Evolutionary conservation across 92 coral and sea anemone genomes (phyloP), one percentile per base, ranked within the genome.

Genomic region (Palythoa grandis): DNA sequence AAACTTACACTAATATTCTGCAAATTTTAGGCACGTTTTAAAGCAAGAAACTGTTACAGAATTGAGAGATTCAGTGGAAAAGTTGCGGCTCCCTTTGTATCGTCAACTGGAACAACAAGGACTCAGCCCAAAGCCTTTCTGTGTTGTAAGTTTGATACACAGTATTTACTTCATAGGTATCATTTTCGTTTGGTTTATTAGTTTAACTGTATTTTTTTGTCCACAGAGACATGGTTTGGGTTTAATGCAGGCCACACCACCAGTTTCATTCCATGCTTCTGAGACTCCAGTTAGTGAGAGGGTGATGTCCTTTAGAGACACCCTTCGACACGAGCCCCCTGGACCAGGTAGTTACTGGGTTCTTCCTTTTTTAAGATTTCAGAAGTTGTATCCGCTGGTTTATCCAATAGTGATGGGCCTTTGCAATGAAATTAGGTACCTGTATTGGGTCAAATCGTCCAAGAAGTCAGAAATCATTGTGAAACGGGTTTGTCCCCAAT

Each of bases 191-290:
- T 39, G 25, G 2, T 29, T 47, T 25, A 7, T 70, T n/a, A 25
- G 56, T 37, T 61, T 86, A 43, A 5, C 50, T 3, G 7, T 1
- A 43, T 43, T 5, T 37, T 43, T 12, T 22, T 22, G 15, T 4
- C 7, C 25, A 3, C 47, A 92, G 95, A 88, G 85, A 60, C 91
- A 91, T 85, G 98, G 95, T 61, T 87, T 97, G 11, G 98, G 98
- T 73, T 88, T 97, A n/a, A 85, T 91, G 23, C 99, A 96, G 22
- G 90, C 95, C 3, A 95, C 99, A 22, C 99, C 99, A n/a, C 93
- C 99, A 9, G 92, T 94, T 50, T 94, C 97, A 3, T 97, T 97
- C 85, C 86, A 84, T 29, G 93, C 97, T 16, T 91, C 95, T 16
- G 95, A 87, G 39, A 91, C 95, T 16, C 98, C 96, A 52, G 88